A percentile compares a stretch with the other conserved stretches of the same genome.
Evolutionary conservation across 2,797 vertebrate species (phyloP).

Genomic region (Catostomus latipinnis): DNA sequence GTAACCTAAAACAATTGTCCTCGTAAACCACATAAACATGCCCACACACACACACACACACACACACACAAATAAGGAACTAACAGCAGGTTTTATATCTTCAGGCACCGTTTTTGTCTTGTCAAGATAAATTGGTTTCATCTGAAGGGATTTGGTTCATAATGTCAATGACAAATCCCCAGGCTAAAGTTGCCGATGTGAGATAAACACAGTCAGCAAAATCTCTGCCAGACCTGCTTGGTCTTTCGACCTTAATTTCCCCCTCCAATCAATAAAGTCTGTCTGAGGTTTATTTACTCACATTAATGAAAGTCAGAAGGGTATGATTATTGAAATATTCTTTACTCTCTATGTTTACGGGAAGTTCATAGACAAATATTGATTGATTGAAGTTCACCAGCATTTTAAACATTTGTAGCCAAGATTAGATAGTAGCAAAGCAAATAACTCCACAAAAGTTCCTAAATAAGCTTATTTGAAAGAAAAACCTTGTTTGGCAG

Average conservation of each 20-base stretch:
- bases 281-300: conserved; percentile 7
- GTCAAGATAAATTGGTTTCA: conserved; percentile 23
- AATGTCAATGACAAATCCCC: conserved; percentile 38
- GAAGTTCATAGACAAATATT: neutral
- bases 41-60: too few relatives aligned
- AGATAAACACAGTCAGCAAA: conserved; percentile 41
- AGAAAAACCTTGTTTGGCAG: conserved; percentile 5
- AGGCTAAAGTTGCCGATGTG: conserved; percentile 30
- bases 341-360: neutral
- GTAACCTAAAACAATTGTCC: too few relatives aligned
- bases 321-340: neutral
- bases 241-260: conserved; percentile 32
- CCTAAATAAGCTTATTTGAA: neutral
- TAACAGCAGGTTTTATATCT: neutral
- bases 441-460: neutral
- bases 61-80: too few relatives aligned
- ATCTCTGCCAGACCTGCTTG: conserved; percentile 19
- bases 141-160: conserved; percentile 38
- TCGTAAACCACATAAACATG: neutral
- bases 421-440: too few relatives aligned
- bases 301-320: neutral
- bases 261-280: conserved; percentile 39
- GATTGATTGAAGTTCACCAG: too few relatives aligned
- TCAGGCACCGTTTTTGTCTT: conserved; percentile 2
- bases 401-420: neutral